Evolutionary conservation across 1,140 invertebrate species (phyloP).

Genomic region (Zaprionus ghesquierei): DNA sequence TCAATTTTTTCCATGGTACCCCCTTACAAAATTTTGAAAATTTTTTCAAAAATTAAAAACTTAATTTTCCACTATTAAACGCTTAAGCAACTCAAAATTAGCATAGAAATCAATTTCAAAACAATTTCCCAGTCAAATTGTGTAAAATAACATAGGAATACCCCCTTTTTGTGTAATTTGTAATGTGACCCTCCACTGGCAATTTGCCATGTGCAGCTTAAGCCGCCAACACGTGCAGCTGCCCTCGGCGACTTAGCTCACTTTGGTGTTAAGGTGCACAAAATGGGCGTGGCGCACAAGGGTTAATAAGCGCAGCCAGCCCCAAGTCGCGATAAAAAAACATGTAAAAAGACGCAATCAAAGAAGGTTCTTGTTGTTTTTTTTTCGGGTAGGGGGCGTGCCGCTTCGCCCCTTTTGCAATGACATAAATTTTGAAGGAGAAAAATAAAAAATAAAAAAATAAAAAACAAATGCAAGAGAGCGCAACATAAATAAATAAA

Average conservation of each 20-base stretch:
- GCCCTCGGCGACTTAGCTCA: conserved; percentile 22
- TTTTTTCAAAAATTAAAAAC: too few relatives aligned
- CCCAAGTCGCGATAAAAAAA: conserved; percentile 13
- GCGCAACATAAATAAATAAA: conserved; percentile 68
- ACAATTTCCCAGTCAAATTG: not conserved
- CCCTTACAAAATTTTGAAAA: too few relatives aligned
- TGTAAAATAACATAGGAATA: not conserved
- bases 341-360: conserved; percentile 10
- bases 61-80: too few relatives aligned
- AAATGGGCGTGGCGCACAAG: conserved; percentile 55
- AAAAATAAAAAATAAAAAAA: conserved; percentile 14
- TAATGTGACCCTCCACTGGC: not conserved
- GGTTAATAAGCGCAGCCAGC: conserved; percentile 30
- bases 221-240: conserved; percentile 26
- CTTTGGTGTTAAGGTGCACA: conserved; percentile 74
- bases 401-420: conserved; percentile 53
- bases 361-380: conserved; percentile 6
- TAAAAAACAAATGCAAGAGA: conserved; percentile 19
- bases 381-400: conserved; percentile 16
- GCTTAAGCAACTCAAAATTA: too few relatives aligned
- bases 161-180: not conserved
- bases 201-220: not conserved
- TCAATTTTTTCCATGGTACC: too few relatives aligned
- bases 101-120: not conserved
- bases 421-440: conserved; percentile 35